These are phyloP conservation scores for Anodontia alba DNA, from an alignment of 2,888 invertebrate species.

Conservation along the genomic window DNA sequence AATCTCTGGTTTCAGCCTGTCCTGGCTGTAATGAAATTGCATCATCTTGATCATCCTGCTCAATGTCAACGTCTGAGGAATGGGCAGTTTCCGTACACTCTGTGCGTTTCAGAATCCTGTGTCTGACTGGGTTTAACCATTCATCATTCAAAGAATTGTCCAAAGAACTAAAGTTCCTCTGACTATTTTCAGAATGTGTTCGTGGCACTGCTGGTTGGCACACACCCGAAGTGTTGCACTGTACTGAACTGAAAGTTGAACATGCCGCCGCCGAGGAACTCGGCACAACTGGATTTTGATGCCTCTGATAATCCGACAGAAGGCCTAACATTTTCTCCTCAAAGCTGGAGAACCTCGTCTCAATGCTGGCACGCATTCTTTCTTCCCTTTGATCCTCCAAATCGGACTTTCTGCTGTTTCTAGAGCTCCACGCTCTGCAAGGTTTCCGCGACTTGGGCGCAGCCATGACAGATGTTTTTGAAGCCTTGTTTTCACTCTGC, in stretches of 20 bases:
- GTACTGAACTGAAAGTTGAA: not conserved
- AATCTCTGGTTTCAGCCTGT: not conserved
- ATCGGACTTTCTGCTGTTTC: not conserved
- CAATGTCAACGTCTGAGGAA: not conserved
- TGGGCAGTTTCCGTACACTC: not conserved
- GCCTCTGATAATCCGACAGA: not conserved
- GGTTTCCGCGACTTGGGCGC: not conserved
- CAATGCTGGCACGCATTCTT: not conserved
- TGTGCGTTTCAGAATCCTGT: too few relatives aligned
- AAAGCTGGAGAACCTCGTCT: not conserved
- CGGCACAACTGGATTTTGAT: not conserved
- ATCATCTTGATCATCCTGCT: not conserved
- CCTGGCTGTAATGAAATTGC: not conserved
- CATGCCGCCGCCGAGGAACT: not conserved
- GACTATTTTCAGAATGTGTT: not conserved
- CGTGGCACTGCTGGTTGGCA: not conserved
- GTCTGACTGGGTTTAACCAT: not conserved
- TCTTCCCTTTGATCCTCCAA: not conserved
- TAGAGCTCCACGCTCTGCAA: not conserved
- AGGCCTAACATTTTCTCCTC: not conserved
- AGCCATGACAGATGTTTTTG: not conserved
- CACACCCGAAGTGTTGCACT: conserved; percentile 6
- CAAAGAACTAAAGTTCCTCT: not conserved
- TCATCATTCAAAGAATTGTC: not conserved
- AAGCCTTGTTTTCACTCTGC: not conserved